phyloP scores from a whole-genome alignment of 2,888 invertebrate genomes.

The Athripsodes cinereus region DNA sequence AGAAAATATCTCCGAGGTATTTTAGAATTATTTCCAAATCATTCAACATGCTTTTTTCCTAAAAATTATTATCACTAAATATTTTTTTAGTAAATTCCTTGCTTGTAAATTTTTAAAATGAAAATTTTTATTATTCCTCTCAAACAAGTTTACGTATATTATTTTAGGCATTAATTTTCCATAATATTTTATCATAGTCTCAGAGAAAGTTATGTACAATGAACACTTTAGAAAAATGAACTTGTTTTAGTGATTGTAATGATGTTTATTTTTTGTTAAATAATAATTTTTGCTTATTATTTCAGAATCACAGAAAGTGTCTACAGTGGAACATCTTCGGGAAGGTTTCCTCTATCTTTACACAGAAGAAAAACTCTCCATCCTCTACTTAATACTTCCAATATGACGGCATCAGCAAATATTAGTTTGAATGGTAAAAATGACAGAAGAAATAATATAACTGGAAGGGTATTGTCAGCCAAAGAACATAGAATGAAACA shows the following conservation, averaged over 20 bases:
- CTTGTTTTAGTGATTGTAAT: too few relatives aligned
- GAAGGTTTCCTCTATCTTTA: conserved; percentile 35
- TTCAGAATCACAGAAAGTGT: conserved; percentile 39
- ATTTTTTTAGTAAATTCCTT: too few relatives aligned
- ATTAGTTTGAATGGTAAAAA: conserved; percentile 32
- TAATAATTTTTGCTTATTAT: background rate
- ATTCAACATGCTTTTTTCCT: too few relatives aligned
- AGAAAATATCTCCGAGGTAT: conserved; percentile 33
- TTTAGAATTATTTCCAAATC: too few relatives aligned
- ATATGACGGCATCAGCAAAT: conserved; percentile 34
- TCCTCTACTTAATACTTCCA: conserved; percentile 30
- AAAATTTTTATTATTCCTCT: too few relatives aligned
- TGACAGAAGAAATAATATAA: conserved; percentile 36
- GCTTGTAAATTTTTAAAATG: too few relatives aligned
- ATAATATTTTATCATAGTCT: too few relatives aligned
- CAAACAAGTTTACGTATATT: too few relatives aligned
- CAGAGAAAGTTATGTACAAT: too few relatives aligned
- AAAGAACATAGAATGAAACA: conserved; percentile 69
- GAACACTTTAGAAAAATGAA: too few relatives aligned
- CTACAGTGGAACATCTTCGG: conserved; percentile 42
- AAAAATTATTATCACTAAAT: too few relatives aligned
- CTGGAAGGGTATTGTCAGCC: conserved; percentile 68
- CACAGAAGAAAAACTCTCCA: conserved; percentile 40
- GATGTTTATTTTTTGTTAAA: background rate
- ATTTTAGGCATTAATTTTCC: too few relatives aligned